Conservation (phyloP, 2,113 vertebrate species). For the Sebastes fasciatus region DNA sequence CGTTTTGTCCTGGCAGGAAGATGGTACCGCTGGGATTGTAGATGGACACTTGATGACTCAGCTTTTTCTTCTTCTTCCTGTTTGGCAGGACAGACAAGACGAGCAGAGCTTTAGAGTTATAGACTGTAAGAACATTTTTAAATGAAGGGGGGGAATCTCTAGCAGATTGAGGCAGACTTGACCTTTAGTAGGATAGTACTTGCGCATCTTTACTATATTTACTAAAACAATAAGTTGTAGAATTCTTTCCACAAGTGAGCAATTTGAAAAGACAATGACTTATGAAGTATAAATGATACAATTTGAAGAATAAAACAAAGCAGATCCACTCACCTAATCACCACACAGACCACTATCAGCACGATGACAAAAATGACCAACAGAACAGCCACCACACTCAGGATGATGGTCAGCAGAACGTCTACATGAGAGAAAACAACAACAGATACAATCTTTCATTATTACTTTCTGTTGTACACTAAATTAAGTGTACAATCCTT, state of each 20-base stretch:
- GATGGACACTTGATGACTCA: slow-evolving; percentile 80
- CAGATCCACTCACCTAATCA: slow-evolving; percentile 85
- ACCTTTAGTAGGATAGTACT: background rate
- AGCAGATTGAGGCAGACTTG: background rate
- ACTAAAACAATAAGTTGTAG: background rate
- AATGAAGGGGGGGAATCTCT: background rate
- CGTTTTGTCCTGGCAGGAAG: slow-evolving; percentile 78
- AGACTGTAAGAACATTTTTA: background rate
- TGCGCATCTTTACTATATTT: background rate
- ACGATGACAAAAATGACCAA: slow-evolving; percentile 70
- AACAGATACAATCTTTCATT: background rate
- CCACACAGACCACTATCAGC: slow-evolving; percentile 83
- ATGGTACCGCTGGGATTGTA: slow-evolving; percentile 87
- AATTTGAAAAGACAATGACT: background rate
- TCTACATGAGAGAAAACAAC: slow-evolving; percentile 76
- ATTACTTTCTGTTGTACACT: background rate
- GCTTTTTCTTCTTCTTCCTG: slow-evolving; percentile 84
- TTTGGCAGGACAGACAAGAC: slow-evolving; percentile 28
- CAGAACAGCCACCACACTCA: slow-evolving; percentile 80
- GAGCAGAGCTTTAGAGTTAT: background rate
- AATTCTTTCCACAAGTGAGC: background rate
- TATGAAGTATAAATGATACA: background rate
- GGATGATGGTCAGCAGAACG: slow-evolving; percentile 72
- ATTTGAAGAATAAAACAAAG: background rate
- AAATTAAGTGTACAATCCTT: background rate